Evolutionary conservation across 92 coral and sea anemone species (phyloP), one percentile per base, ranked within the genome.

Genomic region (Plumapathes pennacea): DNA sequence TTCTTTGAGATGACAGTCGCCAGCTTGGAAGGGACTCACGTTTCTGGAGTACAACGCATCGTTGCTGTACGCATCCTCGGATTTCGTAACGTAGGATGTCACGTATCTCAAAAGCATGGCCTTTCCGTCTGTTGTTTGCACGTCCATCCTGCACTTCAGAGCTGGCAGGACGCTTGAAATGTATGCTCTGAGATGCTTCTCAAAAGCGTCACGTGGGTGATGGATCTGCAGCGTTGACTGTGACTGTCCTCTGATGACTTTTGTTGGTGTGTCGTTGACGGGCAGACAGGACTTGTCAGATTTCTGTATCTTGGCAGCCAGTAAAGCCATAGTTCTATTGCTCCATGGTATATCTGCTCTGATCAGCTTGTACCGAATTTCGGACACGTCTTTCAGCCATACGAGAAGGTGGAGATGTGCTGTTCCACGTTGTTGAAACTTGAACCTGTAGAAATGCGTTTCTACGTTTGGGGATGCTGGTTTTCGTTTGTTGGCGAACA

Each of bases 61-160:
- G 17, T 28, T 49, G 13, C 25, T 3, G 20, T 50, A 31, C 0
- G 71, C 54, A 31, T 48, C 80, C 15, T 61, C 13, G 25, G 54
- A 61, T 69, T 69, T 69, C 1, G 67, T 26, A 2, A 69, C 67
- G 15, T 57, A 69, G 2, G 67, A 25, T 8, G 58, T 36, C 0
- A 57, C 77, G 46, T 69, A 69, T 12, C 67, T 25, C 1, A 69
- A 38, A 2, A 57, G 3, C 77, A 56, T 72, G 5, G 60, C 31
- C 10, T 57, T 30, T 29, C 57, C 61, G 39, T 71, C 70, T 1
- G 70, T 48, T 0, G 24, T 3, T 38, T 71, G 69, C 10, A 71
- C n/a, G 20, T 71, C 69, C 78, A 71, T 59, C 5, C 60, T 25
- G 17, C 78, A 71, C 6, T 43, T 1, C 0, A 71, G 40, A 7